Conservation (phyloP, 2,113 vertebrate species). For the Nothoprocta perdicaria region DNA sequence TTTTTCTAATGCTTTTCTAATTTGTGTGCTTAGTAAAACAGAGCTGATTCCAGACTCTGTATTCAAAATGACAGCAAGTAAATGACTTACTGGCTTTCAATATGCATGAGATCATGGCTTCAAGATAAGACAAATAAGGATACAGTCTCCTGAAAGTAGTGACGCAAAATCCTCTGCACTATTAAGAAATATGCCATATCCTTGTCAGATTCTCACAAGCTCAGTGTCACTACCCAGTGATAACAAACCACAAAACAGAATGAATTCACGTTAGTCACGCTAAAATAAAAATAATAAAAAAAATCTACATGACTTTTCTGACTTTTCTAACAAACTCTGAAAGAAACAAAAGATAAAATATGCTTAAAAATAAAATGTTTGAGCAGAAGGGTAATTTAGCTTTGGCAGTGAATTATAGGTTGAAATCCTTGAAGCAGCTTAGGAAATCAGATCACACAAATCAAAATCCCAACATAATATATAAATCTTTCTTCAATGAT, state of each 20-base stretch:
- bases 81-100: constrained; percentile 9
- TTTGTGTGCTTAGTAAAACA: not conserved
- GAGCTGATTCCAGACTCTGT: not conserved
- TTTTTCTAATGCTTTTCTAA: not conserved
- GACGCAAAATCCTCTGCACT: not conserved
- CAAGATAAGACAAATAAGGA: constrained; percentile 16
- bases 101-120: constrained; percentile 38
- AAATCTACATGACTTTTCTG: not conserved
- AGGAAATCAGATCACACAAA: not conserved
- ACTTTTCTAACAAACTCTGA: not conserved
- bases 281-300: constrained; percentile 17
- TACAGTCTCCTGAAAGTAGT: not conserved
- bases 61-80: not conserved
- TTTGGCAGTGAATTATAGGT: not conserved
- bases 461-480: not conserved
- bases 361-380: not conserved
- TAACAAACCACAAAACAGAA: not conserved
- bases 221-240: constrained; percentile 8
- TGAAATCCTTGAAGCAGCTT: not conserved
- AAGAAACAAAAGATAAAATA: not conserved
- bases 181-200: constrained; percentile 22
- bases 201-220: constrained; percentile 9
- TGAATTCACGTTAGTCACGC: not conserved
- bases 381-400: not conserved
- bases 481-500: not conserved